phyloP scores from a whole-genome alignment of 2,113 vertebrate species.

The Cacatua alba region DNA sequence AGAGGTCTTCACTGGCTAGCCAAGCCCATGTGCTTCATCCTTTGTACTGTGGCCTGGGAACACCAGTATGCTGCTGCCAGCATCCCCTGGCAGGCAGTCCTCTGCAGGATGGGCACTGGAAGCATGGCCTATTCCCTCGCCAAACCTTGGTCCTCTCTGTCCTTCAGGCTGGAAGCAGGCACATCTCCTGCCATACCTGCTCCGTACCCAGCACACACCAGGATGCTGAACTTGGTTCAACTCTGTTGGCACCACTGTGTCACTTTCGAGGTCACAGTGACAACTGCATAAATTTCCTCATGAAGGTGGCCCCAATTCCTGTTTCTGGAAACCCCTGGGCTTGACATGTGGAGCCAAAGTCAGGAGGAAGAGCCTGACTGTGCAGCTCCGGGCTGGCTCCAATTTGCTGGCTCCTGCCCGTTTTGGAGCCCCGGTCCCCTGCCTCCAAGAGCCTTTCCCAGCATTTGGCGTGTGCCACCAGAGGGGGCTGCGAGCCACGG shows the following conservation, averaged over 20 bases:
- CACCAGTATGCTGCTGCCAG: background rate
- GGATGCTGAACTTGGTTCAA: background rate
- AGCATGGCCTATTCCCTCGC: accelerated
- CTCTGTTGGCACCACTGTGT: background rate
- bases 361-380: background rate
- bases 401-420: background rate
- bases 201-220: background rate
- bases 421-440: accelerated
- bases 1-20: background rate
- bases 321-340: background rate
- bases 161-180: background rate
- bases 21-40: accelerated
- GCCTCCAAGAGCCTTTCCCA: background rate
- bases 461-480: conserved; percentile 32
- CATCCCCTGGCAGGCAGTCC: background rate
- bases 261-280: background rate
- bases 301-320: background rate
- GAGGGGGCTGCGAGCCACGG: conserved; percentile 56
- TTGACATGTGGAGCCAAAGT: background rate
- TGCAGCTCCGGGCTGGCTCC: background rate
- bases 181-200: background rate
- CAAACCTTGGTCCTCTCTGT: background rate
- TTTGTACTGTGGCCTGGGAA: background rate
- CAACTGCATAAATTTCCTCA: background rate
- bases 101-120: accelerated